A percentile compares a stretch with the other conserved stretches of the same genome.
These are phyloP conservation scores for Aromia moschata DNA, from an alignment of 2,888 invertebrate genomes.

Conservation along the genomic window DNA sequence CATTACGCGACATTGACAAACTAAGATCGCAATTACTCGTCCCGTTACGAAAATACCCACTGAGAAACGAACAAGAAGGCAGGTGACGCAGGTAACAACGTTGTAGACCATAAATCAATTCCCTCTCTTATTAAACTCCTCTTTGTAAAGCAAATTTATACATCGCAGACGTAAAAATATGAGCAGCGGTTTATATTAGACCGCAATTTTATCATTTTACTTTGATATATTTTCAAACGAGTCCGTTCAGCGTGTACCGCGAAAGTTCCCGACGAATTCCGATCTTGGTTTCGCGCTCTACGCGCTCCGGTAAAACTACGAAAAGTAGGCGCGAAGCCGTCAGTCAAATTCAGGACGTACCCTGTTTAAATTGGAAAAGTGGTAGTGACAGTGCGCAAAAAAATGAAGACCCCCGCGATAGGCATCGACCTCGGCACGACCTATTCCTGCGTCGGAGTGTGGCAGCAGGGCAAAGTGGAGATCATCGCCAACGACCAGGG, in stretches of 20 bases:
- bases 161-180: too few species aligned
- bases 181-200: too few species aligned
- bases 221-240: too few species aligned
- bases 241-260: too few species aligned
- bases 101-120: too few species aligned
- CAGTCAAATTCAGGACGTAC: slow-evolving; percentile 29
- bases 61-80: too few species aligned
- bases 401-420: slow-evolving; percentile 44
- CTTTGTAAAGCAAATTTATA: too few species aligned
- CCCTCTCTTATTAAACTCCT: too few species aligned
- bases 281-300: neutral
- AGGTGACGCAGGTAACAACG: too few species aligned
- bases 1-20: neutral
- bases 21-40: neutral
- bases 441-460: slow-evolving; percentile 85
- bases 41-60: too few species aligned
- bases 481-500: slow-evolving; percentile 90
- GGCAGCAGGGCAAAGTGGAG: slow-evolving; percentile 83
- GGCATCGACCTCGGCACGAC: slow-evolving; percentile 81
- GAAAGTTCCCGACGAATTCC: neutral
- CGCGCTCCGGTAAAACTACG: slow-evolving; percentile 22
- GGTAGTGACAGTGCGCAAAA: slow-evolving; percentile 24
- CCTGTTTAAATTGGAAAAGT: slow-evolving; percentile 30
- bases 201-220: too few species aligned
- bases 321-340: slow-evolving; percentile 33